Evolutionary conservation across 1,140 invertebrate genomes (phyloP), one percentile per base, ranked within the genome.

Genomic region (Drosophila pseudoananassae): DNA sequence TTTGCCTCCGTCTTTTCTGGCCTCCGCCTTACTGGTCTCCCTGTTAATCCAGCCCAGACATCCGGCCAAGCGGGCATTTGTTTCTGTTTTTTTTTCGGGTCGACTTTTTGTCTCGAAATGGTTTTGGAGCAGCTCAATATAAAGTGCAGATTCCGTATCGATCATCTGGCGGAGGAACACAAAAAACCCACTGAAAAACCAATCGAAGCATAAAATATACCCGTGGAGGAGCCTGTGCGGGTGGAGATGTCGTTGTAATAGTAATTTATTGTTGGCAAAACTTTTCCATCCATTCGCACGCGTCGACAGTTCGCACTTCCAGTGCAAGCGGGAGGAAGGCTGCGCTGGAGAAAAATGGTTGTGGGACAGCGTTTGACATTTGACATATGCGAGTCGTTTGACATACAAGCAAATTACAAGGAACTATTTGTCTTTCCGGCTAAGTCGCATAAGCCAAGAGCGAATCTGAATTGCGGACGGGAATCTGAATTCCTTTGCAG

Each of bases 321-420:
- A 68, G 53, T 49, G 54, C 47, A 54, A 58, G 15, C 1, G 15
- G 50, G 40, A 27, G 38, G 38, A 17, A 43, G 7, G 14, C 29
- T 25, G 40, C 31, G 60, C 40, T 51, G 25, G 33, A 77, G 55
- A 53, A 81, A 81, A 81, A 82, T 65, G 74, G 77, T 69, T 69
- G 66, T 64, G 65, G 64, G 50, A 60, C 63, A 60, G 82, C 66
- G 71, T 76, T 85, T 85, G 82, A 69, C 73, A 76, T 52, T 76
- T 76, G 73, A 85, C 81, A 85, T 85, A 85, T 85, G 81, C 77
- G 77, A 77, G 49, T 85, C 81, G 74, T 74, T 87, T 85, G 82
- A 87, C 82, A 75, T 78, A 81, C 78, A 81, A 87, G 81, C 82
- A 85, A 85, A 87, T 84, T 84, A 84, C 81, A 84, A 53, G 60